Base-by-base conservation (phyloP, 2,113 vertebrate genomes). In the Turnix velox region DNA sequence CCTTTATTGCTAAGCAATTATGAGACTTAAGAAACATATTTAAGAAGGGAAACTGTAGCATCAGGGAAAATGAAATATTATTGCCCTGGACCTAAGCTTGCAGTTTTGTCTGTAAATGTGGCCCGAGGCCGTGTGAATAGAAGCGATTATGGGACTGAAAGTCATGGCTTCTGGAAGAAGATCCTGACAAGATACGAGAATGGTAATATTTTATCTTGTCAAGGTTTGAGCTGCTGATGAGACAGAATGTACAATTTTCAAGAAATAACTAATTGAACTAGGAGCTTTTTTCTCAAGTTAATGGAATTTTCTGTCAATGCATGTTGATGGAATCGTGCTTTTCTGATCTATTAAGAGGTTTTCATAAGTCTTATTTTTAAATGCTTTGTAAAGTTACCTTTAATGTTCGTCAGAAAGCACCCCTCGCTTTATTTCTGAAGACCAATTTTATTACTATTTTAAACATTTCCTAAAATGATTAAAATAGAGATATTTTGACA, bases 101-200 rank as follows among this genome's bases (percentile, higher is more conserved):
- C 58, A 83, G n/a, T 85, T 63, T 72, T 76, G 67, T 20, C 52
- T 65, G 49, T 51, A 75, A 75, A 79, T 58, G 67, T 82, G 49
- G 37, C 31, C 43, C 57, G 24, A 20, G 40, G 39, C 16, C 59
- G 24, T 61, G 10, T 63, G 35, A 90, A 46, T 35, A 77, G 24
- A 59, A 48, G n/a, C 3, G 10, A 39, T 71, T 66, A 35, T 39
- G 8, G 22, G 33, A 69, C 0, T 68, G 74, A 87, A 84, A 42
- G 78, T 91, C 67, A 75, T 46, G 46, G 22, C 52, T 79, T 91
- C 82, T 92, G n/a, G 63, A 94, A 92, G 43, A 75, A 66, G 66
- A 83, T 90, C 90, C 46, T 73, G 81, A 87, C 12, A 85, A 76
- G 66, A 63, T 37, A 91, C 81, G 23, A 39, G 18, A 90, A 66